A percentile compares a stretch with the other conserved stretches of the same genome.
phyloP scores from a whole-genome alignment of 2,888 invertebrate genomes.

The Flexamia atlantica region DNA sequence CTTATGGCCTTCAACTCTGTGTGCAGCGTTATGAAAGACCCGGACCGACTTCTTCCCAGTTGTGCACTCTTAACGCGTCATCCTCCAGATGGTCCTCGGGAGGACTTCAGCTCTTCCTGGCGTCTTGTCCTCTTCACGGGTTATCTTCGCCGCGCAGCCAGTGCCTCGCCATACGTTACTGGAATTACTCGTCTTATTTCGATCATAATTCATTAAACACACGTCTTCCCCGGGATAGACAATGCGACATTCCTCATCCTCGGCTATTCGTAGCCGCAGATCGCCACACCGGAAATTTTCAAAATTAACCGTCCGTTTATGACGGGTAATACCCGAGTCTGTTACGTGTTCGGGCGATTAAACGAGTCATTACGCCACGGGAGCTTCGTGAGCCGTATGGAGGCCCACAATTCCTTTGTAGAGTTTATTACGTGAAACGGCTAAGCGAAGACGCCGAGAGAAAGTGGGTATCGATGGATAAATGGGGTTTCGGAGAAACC shows the following conservation, averaged over 20 bases:
- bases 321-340: no score
- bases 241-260: no score
- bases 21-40: conserved; percentile 26
- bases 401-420: conserved; percentile 27
- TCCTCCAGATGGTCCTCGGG: conserved; percentile 7
- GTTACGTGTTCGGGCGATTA: not conserved
- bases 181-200: no score
- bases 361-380: not conserved
- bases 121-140: not conserved
- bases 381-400: conserved; percentile 9
- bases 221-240: no score
- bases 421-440: conserved; percentile 25
- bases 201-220: no score
- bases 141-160: no score
- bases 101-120: not conserved
- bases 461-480: conserved; percentile 43
- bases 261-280: no score
- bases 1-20: conserved; percentile 41
- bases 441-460: conserved; percentile 13
- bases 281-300: no score
- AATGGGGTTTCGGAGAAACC: conserved; percentile 37
- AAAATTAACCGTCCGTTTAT: no score
- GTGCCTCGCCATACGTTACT: no score
- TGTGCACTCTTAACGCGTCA: not conserved
- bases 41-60: conserved; percentile 14